Conservation (phyloP, 2,113 vertebrate species). For the Albula glossodonta region DNA sequence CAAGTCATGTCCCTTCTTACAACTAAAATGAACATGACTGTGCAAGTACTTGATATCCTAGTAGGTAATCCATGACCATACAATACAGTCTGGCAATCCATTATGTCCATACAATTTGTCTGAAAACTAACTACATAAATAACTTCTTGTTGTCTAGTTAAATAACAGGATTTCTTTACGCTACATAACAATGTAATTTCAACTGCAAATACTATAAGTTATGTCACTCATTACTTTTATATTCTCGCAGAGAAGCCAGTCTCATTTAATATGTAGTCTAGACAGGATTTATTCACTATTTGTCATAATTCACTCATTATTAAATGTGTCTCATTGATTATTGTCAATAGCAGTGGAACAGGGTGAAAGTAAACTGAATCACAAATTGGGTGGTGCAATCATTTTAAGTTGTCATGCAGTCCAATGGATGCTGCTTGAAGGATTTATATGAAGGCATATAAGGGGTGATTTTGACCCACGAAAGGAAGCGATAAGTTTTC, state of each 20-base stretch:
- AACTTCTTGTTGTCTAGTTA: not conserved
- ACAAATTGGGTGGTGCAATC: no score
- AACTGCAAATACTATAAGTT: not conserved
- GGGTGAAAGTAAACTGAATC: not conserved
- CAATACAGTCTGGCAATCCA: not conserved
- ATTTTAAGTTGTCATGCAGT: no score
- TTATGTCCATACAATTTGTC: not conserved
- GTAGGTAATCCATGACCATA: not conserved
- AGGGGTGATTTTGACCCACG: no score
- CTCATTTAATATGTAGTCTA: not conserved
- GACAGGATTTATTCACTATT: not conserved
- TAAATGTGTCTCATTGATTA: not conserved
- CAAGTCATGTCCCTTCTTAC: not conserved
- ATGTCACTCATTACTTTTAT: not conserved
- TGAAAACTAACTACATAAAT: not conserved
- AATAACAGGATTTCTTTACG: no score
- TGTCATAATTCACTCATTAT: not conserved
- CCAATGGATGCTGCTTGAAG: no score
- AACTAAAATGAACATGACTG: no score
- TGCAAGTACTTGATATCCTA: not conserved
- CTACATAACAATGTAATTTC: not conserved
- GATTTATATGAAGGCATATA: no score
- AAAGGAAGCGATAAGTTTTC: no score
- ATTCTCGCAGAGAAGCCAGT: not conserved
- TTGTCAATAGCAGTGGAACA: not conserved